Evolutionary conservation across 2,797 vertebrate species (phyloP).

Genomic region (Cryptoprocta ferox): DNA sequence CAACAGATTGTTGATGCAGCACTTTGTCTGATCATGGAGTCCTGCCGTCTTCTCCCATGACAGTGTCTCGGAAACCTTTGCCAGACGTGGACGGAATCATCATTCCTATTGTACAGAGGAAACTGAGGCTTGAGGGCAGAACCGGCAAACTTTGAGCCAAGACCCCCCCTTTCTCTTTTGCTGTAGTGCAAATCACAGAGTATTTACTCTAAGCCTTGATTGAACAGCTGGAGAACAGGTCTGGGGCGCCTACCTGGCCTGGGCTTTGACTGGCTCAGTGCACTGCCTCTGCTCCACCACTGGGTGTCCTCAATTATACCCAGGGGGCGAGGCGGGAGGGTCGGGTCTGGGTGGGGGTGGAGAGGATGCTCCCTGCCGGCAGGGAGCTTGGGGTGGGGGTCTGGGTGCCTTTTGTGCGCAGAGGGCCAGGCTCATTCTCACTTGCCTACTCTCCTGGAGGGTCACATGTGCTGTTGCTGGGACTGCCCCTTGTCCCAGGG

Average conservation of each 20-base stretch:
- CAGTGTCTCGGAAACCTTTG: neutral
- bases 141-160: neutral
- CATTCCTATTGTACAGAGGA: neutral
- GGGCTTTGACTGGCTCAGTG: neutral
- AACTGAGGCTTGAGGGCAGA: neutral
- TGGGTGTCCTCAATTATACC: neutral
- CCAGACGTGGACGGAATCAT: neutral
- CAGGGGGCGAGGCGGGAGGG: neutral
- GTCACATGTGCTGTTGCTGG: too few species aligned
- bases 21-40: neutral
- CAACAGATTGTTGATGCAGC: accelerated
- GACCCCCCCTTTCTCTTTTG: neutral
- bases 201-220: neutral
- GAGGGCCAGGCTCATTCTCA: neutral
- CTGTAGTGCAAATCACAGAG: neutral
- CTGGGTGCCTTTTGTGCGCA: accelerated
- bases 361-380: neutral
- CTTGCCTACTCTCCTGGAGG: accelerated
- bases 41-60: neutral
- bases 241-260: neutral
- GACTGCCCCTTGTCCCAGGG: neutral
- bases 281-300: too few species aligned
- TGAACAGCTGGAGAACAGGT: neutral
- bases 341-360: too few species aligned
- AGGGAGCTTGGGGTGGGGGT: accelerated